phyloP scores from a whole-genome alignment of 2,888 invertebrate genomes.

The Archips xylosteana region DNA sequence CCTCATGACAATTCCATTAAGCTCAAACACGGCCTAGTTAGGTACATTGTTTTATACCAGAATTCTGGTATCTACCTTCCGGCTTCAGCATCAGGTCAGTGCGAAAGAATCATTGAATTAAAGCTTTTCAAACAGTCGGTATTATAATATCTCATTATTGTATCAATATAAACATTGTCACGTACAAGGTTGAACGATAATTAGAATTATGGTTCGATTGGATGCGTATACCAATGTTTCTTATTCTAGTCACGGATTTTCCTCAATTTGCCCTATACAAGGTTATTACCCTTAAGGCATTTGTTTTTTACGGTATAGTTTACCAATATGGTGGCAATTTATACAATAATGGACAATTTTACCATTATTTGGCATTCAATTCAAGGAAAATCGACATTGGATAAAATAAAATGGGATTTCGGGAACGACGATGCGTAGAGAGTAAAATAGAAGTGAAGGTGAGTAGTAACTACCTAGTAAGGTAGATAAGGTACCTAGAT shows the following conservation, averaged over 20 bases:
- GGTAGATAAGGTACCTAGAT: too few relatives aligned
- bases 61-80: too few relatives aligned
- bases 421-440: background rate
- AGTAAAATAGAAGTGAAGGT: background rate
- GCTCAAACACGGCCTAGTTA: too few relatives aligned
- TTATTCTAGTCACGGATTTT: conserved; percentile 33
- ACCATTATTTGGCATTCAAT: background rate
- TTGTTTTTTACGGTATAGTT: conserved; percentile 26
- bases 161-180: conserved; percentile 30
- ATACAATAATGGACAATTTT: background rate
- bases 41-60: too few relatives aligned
- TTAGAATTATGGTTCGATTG: conserved; percentile 34
- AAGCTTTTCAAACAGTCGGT: too few relatives aligned
- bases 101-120: too few relatives aligned
- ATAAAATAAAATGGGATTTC: background rate
- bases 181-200: conserved; percentile 29
- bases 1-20: too few relatives aligned
- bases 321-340: conserved; percentile 18
- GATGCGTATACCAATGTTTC: conserved; percentile 16
- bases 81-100: too few relatives aligned
- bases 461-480: too few relatives aligned
- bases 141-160: conserved; percentile 5
- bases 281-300: conserved; percentile 28
- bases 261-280: conserved; percentile 28
- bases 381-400: background rate